Base-by-base conservation (phyloP, 2,888 invertebrate species). In the Tetragonisca angustula region DNA sequence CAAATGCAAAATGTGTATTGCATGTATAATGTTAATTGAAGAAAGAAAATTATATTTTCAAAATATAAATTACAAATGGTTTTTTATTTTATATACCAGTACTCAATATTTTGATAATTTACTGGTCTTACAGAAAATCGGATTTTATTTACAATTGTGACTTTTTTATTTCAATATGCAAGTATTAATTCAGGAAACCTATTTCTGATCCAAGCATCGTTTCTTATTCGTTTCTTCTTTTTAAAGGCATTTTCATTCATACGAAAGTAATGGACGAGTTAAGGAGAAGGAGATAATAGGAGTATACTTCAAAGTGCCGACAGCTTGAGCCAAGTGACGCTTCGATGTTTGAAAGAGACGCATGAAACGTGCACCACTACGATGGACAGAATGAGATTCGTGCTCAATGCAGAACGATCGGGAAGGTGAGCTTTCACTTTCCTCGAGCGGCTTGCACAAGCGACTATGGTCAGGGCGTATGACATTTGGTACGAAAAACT, bases 351-450 rank as follows among this genome's bases (percentile, higher is more conserved):
- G 71, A 71, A 69, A 79, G 76, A 76, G 71, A 69, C 77, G 50
- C 50, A 78, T 36, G 50, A 76, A 76, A 73, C 76, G 76, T 61
- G 84, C 77, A 71, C 76, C 69, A 56, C 74, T 67, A 71, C 76
- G 73, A 67, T 76, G 86, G 70, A 78, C 81, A 54, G 74, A 81
- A 79, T 71, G 71, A 84, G 86, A 84, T 82, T 78, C 78, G 88
- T 79, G 73, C 64, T 79, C 79, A 68, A 80, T 79, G 84, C 87
- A 82, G 78, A 85, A 77, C 80, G 86, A 83, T 85, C 80, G 79
- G 81, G 72, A 78, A 79, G 78, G 65, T 54, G 74, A 79, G 88
- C 88, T 88, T 88, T 88, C 88, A 88, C 88, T 88, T 88, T 88
- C 81, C 84, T 83, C 85, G 74, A 68, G 76, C 72, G 86, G 67